Conservation (phyloP, 2,888 invertebrate genomes). For the Clunio marinus region DNA sequence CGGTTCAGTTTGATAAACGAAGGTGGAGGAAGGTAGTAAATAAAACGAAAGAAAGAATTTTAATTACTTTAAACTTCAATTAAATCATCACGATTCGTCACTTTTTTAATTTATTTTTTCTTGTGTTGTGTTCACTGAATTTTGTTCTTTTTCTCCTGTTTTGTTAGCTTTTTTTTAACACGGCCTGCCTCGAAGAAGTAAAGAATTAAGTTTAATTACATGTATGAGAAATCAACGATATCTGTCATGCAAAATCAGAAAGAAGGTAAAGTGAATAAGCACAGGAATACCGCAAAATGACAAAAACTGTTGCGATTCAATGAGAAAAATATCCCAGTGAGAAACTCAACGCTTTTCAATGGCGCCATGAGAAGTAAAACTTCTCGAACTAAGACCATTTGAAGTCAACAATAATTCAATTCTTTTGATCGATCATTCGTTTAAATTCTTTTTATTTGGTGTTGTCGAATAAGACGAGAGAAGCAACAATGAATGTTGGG, state of each 20-base stretch:
- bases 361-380: too few species aligned
- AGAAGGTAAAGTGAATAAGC: not conserved
- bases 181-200: not conserved
- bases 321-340: not conserved
- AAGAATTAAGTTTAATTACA: slow-evolving; percentile 33
- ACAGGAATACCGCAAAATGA: not conserved
- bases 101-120: slow-evolving; percentile 24
- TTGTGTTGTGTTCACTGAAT: too few species aligned
- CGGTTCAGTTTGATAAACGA: slow-evolving; percentile 8
- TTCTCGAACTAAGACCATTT: too few species aligned
- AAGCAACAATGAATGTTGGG: not conserved
- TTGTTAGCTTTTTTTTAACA: too few species aligned
- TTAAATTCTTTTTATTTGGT: too few species aligned
- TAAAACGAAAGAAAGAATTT: slow-evolving; percentile 16
- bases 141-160: not conserved
- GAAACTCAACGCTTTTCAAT: too few species aligned
- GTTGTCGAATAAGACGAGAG: too few species aligned
- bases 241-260: slow-evolving; percentile 31
- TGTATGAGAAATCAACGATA: slow-evolving; percentile 13
- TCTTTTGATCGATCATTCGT: too few species aligned
- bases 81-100: slow-evolving; percentile 37
- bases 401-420: too few species aligned
- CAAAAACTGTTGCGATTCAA: not conserved
- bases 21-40: not conserved
- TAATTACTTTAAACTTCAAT: slow-evolving; percentile 33